Evolutionary conservation across 2,113 vertebrate genomes (phyloP), one percentile per base, ranked within the genome.

Genomic region (Mustela nigripes): DNA sequence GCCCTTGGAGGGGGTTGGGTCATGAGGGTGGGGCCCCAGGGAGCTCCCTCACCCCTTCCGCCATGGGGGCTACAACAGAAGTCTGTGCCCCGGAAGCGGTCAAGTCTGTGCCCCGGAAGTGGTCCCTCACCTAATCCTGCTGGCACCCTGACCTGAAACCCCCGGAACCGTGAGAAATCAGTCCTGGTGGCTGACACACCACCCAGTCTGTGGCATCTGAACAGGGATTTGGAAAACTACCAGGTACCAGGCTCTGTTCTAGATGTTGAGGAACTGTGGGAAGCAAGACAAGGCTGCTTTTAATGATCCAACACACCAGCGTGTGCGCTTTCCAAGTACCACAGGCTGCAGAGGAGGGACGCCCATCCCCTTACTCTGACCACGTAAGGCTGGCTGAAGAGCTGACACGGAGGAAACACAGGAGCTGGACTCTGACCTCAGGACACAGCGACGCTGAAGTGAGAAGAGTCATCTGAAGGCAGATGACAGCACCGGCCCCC

Each of bases 401-500:
- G 31, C 18, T 42, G 36, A 62, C 73, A 60, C 1, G 6, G 11
- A 78, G 24, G n/a, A 5, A 78, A 73, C n/a, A 18, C 1, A 8
- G 3, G n/a, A 82, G 73, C 9, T 42, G 69, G 31, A 45, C 69
- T 79, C 28, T 58, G 84, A 97, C 76, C 83, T 92, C 21, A 39
- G n/a, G 42, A 56, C 45, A 65, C 50, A 65, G 33, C 36, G 71
- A 21, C 5, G 81, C 1, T 76, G 42, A 71, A 50, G 62, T 76
- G 71, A 71, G 88, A 92, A 81, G 33, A 26, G 56, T 76, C 93
- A 88, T 3, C 45, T 84, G 92, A 90, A 96, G 76, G 42, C 33
- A 36, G 53, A 28, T n/a, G 74, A 62, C 2, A 86, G 36, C 53
- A 9, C 26, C 0, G 31, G 83, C 26, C 94, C 91, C 94, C 3